Percentiles rank a stretch among this genome's conserved stretches.
Conservation (phyloP, 2,113 vertebrate genomes). For the Alexandromys fortis region DNA sequence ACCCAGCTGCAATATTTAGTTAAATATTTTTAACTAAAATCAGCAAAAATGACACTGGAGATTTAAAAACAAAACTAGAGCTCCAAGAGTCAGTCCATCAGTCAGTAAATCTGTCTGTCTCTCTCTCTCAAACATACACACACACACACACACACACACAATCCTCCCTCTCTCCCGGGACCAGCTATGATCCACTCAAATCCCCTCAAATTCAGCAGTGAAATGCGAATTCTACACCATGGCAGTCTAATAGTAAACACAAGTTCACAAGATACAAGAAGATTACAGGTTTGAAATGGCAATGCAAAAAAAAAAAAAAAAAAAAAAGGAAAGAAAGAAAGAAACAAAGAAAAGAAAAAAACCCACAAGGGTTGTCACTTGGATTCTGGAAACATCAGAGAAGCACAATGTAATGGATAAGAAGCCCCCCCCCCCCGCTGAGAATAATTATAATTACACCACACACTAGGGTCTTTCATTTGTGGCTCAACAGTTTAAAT, state of each 20-base stretch:
- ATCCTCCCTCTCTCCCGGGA: background rate
- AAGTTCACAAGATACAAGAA: constrained; percentile 33
- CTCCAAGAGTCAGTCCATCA: background rate
- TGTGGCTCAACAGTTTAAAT: background rate
- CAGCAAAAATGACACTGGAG: constrained; percentile 11
- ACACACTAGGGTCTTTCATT: background rate
- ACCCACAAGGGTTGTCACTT: constrained; percentile 50
- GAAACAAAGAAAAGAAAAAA: no score
- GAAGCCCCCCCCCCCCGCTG: constrained; percentile 9
- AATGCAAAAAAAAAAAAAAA: constrained; percentile 40
- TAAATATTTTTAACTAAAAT: constrained; percentile 20
- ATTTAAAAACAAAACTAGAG: background rate
- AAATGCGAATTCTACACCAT: background rate
- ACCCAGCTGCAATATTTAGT: no score
- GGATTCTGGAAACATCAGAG: constrained; percentile 48
- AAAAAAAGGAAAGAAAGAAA: fast-evolving
- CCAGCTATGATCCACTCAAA: constrained; percentile 9
- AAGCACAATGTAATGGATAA: background rate
- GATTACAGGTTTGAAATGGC: constrained; percentile 57
- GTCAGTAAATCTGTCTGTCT: background rate
- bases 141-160: background rate
- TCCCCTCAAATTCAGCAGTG: background rate
- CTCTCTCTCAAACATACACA: background rate
- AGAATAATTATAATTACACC: background rate
- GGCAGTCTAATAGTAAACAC: constrained; percentile 31